phyloP scores from a whole-genome alignment of 2,113 vertebrate genomes.

The Syngnathus scovelli region DNA sequence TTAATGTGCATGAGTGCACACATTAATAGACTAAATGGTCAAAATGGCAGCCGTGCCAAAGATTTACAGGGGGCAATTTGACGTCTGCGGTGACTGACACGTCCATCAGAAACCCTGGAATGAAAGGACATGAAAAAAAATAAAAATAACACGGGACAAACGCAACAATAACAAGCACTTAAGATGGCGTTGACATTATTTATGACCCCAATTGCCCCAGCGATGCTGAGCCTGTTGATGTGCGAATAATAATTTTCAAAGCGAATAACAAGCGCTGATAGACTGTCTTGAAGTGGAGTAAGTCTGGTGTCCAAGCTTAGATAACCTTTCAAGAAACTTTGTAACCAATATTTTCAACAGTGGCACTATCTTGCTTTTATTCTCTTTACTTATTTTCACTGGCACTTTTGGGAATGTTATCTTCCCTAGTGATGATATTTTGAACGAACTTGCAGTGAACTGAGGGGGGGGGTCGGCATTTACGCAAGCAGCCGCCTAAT shows the following conservation, averaged over 20 bases:
- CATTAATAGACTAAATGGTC: slow-evolving; percentile 38
- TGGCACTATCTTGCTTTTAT: no score
- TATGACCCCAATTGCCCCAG: slow-evolving; percentile 20
- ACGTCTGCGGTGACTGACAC: slow-evolving; percentile 51
- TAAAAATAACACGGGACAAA: slow-evolving; percentile 28
- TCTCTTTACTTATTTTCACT: no score
- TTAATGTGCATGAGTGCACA: slow-evolving; percentile 30
- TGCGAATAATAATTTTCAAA: slow-evolving; percentile 26
- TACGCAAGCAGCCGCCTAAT: slow-evolving; percentile 5
- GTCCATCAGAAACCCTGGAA: slow-evolving; percentile 34
- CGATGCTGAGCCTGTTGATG: slow-evolving; percentile 20
- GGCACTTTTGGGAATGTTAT: no score
- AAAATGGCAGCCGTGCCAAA: slow-evolving; percentile 49
- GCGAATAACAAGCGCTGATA: slow-evolving; percentile 14
- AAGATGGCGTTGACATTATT: slow-evolving; percentile 30
- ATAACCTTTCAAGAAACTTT: neutral
- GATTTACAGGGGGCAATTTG: slow-evolving; percentile 13
- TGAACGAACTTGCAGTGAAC: no score
- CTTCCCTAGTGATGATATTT: no score
- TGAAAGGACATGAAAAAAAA: neutral
- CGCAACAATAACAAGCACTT: slow-evolving; percentile 36
- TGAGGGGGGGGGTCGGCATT: neutral
- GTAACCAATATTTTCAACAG: neutral
- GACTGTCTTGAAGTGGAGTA: slow-evolving; percentile 10
- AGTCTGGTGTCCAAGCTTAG: no score